A percentile compares a stretch with the other conserved stretches of the same genome.
phyloP scores from a whole-genome alignment of 2,888 invertebrate genomes.

The Pseudococcus viburni region DNA sequence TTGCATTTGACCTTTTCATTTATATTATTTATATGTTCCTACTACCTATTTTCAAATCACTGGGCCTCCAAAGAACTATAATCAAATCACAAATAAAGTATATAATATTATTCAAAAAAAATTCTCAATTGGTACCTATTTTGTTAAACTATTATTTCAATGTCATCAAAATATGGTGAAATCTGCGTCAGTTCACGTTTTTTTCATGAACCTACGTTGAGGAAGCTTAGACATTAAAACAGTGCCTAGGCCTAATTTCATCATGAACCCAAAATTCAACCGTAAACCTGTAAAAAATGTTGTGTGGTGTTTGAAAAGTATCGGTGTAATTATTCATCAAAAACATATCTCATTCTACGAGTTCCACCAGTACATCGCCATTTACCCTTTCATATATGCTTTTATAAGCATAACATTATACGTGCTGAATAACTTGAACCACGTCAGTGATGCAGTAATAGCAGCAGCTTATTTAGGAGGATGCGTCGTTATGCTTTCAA shows the following conservation, averaged over 20 bases:
- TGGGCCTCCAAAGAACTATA: no score
- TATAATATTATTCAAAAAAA: no score
- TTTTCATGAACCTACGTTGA: no score
- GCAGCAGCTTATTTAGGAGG: constrained; percentile 12
- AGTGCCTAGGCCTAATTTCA: neutral
- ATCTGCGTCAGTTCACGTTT: no score
- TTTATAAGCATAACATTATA: neutral
- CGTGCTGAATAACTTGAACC: neutral
- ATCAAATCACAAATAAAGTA: no score
- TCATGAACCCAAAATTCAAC: neutral
- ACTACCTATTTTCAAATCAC: no score
- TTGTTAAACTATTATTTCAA: no score
- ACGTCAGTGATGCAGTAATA: neutral
- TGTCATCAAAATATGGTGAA: no score
- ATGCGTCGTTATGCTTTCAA: neutral
- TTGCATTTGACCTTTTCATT: no score
- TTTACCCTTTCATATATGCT: neutral
- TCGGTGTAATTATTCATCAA: constrained; percentile 4
- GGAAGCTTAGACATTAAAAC: neutral
- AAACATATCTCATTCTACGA: neutral
- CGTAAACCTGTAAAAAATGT: neutral
- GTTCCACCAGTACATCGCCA: neutral
- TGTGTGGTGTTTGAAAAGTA: constrained; percentile 10
- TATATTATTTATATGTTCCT: no score
- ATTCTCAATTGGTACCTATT: no score